A percentile compares a stretch with the other conserved stretches of the same genome.
Evolutionary conservation across 2,888 invertebrate species (phyloP).

Genomic region (Eustalomyia histrio): DNA sequence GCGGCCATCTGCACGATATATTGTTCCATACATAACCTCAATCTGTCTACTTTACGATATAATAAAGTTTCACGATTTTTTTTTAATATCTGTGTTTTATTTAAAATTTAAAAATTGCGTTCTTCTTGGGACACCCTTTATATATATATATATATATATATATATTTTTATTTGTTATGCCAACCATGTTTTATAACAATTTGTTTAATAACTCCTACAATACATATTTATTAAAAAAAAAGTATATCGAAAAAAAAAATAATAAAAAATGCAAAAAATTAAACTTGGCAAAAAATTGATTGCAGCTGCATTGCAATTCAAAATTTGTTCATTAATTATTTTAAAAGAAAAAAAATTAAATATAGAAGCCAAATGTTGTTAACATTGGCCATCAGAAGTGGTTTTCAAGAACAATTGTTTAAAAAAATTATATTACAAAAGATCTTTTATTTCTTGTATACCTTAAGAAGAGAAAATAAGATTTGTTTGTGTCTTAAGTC

Average conservation of each 20-base stretch:
- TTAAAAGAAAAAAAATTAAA: neutral
- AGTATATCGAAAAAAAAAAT: slow-evolving; percentile 26
- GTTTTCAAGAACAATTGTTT: slow-evolving; percentile 57
- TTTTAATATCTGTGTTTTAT: no score
- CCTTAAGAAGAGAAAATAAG: no score
- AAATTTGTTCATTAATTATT: slow-evolving; percentile 39
- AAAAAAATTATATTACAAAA: slow-evolving; percentile 1
- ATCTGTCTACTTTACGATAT: no score
- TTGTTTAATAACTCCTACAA: slow-evolving; percentile 66
- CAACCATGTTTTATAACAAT: slow-evolving; percentile 57
- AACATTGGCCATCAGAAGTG: slow-evolving; percentile 61
- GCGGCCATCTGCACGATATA: no score
- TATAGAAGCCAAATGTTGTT: slow-evolving; percentile 35
- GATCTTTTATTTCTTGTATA: neutral
- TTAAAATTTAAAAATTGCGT: no score
- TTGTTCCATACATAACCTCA: no score
- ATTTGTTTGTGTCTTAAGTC: no score
- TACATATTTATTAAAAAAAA: slow-evolving; percentile 40
- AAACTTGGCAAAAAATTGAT: slow-evolving; percentile 19
- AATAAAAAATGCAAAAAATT: slow-evolving; percentile 23
- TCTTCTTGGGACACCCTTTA: no score
- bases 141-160: no score
- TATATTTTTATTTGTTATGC: neutral
- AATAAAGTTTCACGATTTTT: no score
- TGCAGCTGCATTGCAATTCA: slow-evolving; percentile 55